These are phyloP conservation scores for Ophion obscuratus DNA, from an alignment of 2,888 invertebrate genomes.

Conservation along the genomic window DNA sequence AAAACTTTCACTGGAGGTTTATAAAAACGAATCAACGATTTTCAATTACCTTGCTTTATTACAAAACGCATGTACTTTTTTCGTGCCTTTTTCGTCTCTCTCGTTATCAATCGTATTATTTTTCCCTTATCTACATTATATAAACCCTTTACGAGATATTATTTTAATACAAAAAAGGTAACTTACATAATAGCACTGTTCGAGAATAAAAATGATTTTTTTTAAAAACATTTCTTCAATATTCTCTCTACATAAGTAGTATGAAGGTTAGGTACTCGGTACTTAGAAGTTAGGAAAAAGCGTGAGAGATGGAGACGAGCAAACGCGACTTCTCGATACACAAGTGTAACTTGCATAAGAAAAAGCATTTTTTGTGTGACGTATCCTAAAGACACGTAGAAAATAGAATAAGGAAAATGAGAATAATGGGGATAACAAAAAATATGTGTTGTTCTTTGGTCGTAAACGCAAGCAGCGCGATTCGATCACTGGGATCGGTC, in stretches of 20 bases:
- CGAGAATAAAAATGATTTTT: slow-evolving; percentile 46
- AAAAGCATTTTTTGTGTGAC: slow-evolving; percentile 21
- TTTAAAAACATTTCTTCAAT: slow-evolving; percentile 18
- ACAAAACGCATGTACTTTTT: slow-evolving; percentile 26
- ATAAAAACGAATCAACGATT: slow-evolving; percentile 69
- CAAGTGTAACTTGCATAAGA: slow-evolving; percentile 29
- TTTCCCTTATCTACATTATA: slow-evolving; percentile 57
- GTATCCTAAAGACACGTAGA: slow-evolving; percentile 51
- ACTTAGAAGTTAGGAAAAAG: slow-evolving; percentile 54
- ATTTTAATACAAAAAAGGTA: slow-evolving; percentile 59
- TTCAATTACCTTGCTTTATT: slow-evolving; percentile 76
- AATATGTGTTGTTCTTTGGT: slow-evolving; percentile 74
- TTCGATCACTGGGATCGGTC: slow-evolving; percentile 55
- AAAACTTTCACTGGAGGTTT: too few species aligned
- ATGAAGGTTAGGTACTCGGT: slow-evolving; percentile 66
- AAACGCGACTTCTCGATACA: slow-evolving; percentile 43
- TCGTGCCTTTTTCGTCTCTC: slow-evolving; percentile 22
- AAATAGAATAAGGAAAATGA: slow-evolving; percentile 35
- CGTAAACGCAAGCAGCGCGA: slow-evolving; percentile 73
- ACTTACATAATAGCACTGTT: slow-evolving; percentile 68
- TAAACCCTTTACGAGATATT: slow-evolving; percentile 49
- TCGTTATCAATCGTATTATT: slow-evolving; percentile 42
- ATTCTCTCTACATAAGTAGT: slow-evolving; percentile 43
- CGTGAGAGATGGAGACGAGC: slow-evolving; percentile 57
- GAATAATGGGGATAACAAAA: slow-evolving; percentile 28